phyloP scores from a whole-genome alignment of 35 echinoderm and acorn worm species.

The Ptychodera flava region DNA sequence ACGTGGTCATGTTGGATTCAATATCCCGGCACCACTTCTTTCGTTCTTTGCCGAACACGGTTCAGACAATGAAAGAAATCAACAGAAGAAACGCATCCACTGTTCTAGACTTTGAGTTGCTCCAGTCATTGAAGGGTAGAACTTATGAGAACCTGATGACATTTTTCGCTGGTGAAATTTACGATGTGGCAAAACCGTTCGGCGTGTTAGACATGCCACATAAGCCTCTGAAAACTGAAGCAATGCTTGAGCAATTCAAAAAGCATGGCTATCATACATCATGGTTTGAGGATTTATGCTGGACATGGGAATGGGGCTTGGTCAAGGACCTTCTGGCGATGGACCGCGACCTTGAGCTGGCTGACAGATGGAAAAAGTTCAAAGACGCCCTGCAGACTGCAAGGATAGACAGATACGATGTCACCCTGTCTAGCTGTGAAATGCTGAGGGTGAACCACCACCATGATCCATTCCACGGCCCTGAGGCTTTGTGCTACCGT shows the following conservation, averaged over 20 bases:
- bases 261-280: conserved; percentile 52
- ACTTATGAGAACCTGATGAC: conserved; percentile 74
- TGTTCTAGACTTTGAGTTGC: conserved; percentile 72
- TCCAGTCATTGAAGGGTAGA: conserved; percentile 79
- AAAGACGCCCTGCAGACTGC: conserved; percentile 26
- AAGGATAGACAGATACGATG: conserved; percentile 48
- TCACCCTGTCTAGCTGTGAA: conserved; percentile 70
- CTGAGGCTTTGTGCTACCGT: conserved; percentile 64
- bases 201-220: conserved; percentile 53
- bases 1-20: conserved; percentile 74
- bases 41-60: conserved; percentile 53
- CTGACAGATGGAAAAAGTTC: conserved; percentile 65
- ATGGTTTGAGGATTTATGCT: conserved; percentile 77
- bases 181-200: conserved; percentile 44
- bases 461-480: conserved; percentile 70
- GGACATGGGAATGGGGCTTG: conserved; percentile 84
- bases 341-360: conserved; percentile 15
- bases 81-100: conserved; percentile 6
- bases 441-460: conserved; percentile 58
- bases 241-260: conserved; percentile 47
- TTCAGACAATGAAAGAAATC: conserved; percentile 38
- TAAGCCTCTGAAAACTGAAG: conserved; percentile 16
- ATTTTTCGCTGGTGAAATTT: conserved; percentile 56
- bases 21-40: conserved; percentile 87
- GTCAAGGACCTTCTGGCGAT: conserved; percentile 62